Base-by-base conservation (phyloP, 1,140 invertebrate genomes). In the Aplysia californica region DNA sequence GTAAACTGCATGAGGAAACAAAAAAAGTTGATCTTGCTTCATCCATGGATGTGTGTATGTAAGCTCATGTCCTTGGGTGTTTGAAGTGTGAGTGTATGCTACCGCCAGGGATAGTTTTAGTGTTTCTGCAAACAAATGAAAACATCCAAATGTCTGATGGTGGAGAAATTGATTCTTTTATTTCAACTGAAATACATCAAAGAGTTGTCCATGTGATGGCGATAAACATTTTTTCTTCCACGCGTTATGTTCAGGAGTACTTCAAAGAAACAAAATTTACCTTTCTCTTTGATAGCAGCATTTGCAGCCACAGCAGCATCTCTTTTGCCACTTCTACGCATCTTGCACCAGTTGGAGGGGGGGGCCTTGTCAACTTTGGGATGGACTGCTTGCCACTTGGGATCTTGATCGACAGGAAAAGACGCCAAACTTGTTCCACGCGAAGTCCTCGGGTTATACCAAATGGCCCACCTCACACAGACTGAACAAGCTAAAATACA, bases 241-340 rank as follows among this genome's bases (percentile, higher is more conserved):
- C n/a, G n/a, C n/a, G n/a, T n/a, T n/a, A n/a, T n/a, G n/a, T n/a
- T n/a, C n/a, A n/a, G n/a, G 23, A 66, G 26, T 33, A 31, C 36
- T 29, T 66, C 10, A 10, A 66, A 66, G 36, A 15, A 66, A 26
- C 21, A 35, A 26, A 18, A 66, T 29, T 6, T 72, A 72, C 70
- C 70, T 72, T 72, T 75, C 6, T 75, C 72, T 75, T 50, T 75
- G 0, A 50, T 18, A n/a, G 72, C 72, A 21, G 61, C 56, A 35
- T 55, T 66, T 6, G 61, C 61, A 33, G 72, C 72, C 39, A 66
- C 38, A n/a, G 61, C 72, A 15, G 72, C 39, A 44, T 75, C 72
- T 50, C 71, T 26, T 26, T 74, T 74, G 23, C n/a, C 71, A 74
- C 71, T 41, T 1, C 35, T 56, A 23, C 36, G 61, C 58, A 74